A percentile compares a stretch with the other conserved stretches of the same genome.
Conservation (phyloP, 2,113 vertebrate species). For the Panthera uncia region DNA sequence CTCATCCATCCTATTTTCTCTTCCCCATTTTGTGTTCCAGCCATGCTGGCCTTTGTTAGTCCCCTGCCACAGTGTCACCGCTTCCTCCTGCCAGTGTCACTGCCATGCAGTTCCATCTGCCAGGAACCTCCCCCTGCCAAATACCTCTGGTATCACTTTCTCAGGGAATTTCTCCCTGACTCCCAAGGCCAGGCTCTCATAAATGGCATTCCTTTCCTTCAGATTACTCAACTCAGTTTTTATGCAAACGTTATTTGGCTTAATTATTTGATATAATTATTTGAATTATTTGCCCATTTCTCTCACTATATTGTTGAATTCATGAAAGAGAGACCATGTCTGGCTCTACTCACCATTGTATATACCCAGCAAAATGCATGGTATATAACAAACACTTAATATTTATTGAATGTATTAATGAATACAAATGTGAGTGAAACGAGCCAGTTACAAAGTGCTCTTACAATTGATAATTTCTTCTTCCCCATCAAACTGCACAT, state of each 20-base stretch:
- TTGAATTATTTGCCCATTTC: conserved; percentile 28
- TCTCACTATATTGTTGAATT: background rate
- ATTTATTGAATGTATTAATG: conserved; percentile 56
- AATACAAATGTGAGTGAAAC: conserved; percentile 66
- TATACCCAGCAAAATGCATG: conserved; percentile 25
- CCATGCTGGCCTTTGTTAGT: background rate
- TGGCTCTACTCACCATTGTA: background rate
- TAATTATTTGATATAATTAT: background rate
- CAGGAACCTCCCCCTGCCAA: background rate
- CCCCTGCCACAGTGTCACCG: background rate
- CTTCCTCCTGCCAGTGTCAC: background rate
- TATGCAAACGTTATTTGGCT: background rate
- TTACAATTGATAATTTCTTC: conserved; percentile 55
- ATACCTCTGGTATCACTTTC: background rate
- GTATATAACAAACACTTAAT: conserved; percentile 49
- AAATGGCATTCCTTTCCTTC: background rate
- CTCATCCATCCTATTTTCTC: background rate
- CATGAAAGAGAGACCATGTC: background rate
- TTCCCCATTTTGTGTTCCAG: background rate
- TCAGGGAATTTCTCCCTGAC: background rate
- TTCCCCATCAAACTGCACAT: conserved; percentile 34
- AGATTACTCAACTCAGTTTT: background rate
- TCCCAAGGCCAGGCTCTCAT: background rate
- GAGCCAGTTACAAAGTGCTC: conserved; percentile 59
- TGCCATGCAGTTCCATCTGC: background rate